Conservation (phyloP, 2,888 invertebrate species). For the Tuta absoluta region DNA sequence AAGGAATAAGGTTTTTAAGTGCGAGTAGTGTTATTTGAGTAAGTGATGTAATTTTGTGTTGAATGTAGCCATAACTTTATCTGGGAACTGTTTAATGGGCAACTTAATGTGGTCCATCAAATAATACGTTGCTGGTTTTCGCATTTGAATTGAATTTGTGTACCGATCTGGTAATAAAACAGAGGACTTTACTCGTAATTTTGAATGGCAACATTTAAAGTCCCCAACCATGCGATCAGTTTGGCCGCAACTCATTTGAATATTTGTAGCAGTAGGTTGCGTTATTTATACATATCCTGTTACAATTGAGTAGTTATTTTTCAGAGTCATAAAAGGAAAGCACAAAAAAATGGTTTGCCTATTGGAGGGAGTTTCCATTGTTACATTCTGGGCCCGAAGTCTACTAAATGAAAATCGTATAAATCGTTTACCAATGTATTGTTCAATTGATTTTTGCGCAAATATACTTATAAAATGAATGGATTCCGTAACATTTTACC, state of each 20-base stretch:
- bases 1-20: neutral
- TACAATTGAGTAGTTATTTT: neutral
- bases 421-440: too few species aligned
- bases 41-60: neutral
- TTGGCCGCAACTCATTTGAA: conserved; percentile 30
- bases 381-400: too few species aligned
- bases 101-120: conserved; percentile 9
- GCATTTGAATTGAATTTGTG: conserved; percentile 31
- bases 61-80: neutral
- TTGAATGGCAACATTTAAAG: conserved; percentile 55
- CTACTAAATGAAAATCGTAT: too few species aligned
- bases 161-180: conserved; percentile 45
- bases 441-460: too few species aligned
- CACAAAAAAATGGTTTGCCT: too few species aligned
- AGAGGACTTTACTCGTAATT: conserved; percentile 35
- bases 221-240: conserved; percentile 52
- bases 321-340: too few species aligned
- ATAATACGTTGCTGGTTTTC: neutral
- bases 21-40: neutral
- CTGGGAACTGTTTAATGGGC: neutral
- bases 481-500: too few species aligned
- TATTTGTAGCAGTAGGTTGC: neutral
- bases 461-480: too few species aligned
- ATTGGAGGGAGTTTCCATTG: too few species aligned
- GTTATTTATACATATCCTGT: neutral